Percentiles rank a stretch among this genome's conserved stretches.
These are phyloP conservation scores for Yponomeuta sedellus DNA, from an alignment of 2,888 invertebrate genomes.

Conservation along the genomic window DNA sequence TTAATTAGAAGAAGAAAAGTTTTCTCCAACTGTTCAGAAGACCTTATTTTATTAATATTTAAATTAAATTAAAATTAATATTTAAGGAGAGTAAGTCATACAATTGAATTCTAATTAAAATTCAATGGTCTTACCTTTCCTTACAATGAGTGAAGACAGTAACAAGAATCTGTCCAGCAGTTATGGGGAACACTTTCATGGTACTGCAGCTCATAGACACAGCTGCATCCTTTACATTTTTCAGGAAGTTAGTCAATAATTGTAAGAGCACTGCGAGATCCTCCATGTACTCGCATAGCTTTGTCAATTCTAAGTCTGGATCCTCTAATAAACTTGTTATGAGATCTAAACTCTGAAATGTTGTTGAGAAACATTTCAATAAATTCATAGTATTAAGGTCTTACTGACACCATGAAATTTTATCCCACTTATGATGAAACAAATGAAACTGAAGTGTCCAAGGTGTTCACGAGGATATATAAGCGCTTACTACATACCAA, in stretches of 20 bases:
- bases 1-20: too few species aligned
- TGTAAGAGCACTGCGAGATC: constrained; percentile 43
- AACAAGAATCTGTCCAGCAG: constrained; percentile 50
- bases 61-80: too few species aligned
- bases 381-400: too few species aligned
- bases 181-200: constrained; percentile 44
- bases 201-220: constrained; percentile 37
- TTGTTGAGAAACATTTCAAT: neutral
- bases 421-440: too few species aligned
- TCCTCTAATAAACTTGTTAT: constrained; percentile 34
- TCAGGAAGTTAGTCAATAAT: constrained; percentile 41
- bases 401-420: too few species aligned
- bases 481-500: too few species aligned
- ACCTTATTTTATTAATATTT: too few species aligned
- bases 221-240: constrained; percentile 41
- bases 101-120: too few species aligned
- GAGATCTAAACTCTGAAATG: constrained; percentile 45
- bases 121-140: constrained; percentile 63
- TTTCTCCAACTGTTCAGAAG: too few species aligned
- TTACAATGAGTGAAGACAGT: constrained; percentile 67
- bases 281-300: constrained; percentile 38
- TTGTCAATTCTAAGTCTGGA: constrained; percentile 27
- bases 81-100: too few species aligned
- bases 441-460: too few species aligned
- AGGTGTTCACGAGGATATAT: too few species aligned